phyloP scores from a whole-genome alignment of 2,113 vertebrate species.

The Thoracochromis brauschi region DNA sequence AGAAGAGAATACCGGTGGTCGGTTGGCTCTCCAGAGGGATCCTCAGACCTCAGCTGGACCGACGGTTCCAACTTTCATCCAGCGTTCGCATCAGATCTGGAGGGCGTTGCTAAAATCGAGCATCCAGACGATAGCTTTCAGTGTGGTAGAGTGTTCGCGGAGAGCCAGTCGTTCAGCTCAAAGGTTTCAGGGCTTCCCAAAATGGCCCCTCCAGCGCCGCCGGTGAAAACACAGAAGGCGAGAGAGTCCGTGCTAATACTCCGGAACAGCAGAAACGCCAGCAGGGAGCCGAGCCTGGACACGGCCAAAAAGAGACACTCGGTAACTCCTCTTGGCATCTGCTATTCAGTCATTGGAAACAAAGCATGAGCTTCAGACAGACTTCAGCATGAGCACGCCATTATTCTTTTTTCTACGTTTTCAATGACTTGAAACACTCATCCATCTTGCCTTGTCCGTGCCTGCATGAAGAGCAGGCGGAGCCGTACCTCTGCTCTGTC shows the following conservation, averaged over 20 bases:
- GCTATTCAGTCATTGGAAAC: conserved; percentile 67
- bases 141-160: conserved; percentile 2
- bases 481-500: conserved; percentile 28
- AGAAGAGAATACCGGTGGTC: conserved; percentile 68
- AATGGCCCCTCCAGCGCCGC: conserved; percentile 68
- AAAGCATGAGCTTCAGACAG: conserved; percentile 73
- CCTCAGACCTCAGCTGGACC: conserved; percentile 56
- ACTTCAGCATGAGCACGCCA: conserved; percentile 40
- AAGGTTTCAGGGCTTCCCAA: conserved; percentile 57
- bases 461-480: conserved; percentile 48
- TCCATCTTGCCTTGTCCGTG: conserved; percentile 53
- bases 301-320: conserved; percentile 67
- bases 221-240: conserved; percentile 75
- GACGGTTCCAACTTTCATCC: conserved; percentile 43
- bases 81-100: conserved; percentile 8
- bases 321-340: conserved; percentile 73
- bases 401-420: conserved; percentile 42
- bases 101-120: conserved; percentile 30
- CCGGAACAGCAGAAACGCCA: conserved; percentile 67
- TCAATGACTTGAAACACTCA: conserved; percentile 59
- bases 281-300: conserved; percentile 63
- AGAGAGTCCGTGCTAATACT: conserved; percentile 73
- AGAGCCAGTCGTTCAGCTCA: conserved; percentile 42
- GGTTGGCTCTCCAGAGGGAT: conserved; percentile 61
- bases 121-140: conserved; percentile 24